Conservation (phyloP, 2,797 vertebrate genomes). For the Esox lucius region DNA sequence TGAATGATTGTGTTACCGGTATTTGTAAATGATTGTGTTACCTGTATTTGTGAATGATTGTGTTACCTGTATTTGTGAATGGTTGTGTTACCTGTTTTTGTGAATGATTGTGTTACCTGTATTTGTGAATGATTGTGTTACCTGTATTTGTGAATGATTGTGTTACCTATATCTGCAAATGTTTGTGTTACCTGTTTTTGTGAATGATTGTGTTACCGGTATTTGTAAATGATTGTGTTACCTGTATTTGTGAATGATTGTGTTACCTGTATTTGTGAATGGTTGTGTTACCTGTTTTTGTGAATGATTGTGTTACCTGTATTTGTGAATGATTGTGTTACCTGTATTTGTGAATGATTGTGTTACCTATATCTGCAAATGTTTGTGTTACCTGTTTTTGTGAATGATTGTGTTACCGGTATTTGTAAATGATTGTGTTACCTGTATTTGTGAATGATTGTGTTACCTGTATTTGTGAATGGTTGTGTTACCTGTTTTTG, state of each 20-base stretch:
- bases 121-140: constrained; percentile 63
- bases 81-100: constrained; percentile 88
- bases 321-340: constrained; percentile 46
- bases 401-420: constrained; percentile 79
- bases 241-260: neutral
- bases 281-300: constrained; percentile 99
- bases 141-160: constrained; percentile 85
- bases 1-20: constrained; percentile 79
- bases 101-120: neutral
- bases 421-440: constrained; percentile 99
- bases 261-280: constrained; percentile 98
- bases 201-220: constrained; percentile 78
- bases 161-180: neutral
- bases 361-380: constrained; percentile 90
- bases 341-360: constrained; percentile 99
- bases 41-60: constrained; percentile 45
- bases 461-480: neutral
- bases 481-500: constrained; percentile 88
- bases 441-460: constrained; percentile 83
- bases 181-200: constrained; percentile 95
- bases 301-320: neutral
- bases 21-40: constrained; percentile 95
- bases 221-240: constrained; percentile 68
- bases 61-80: constrained; percentile 88
- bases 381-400: neutral